phyloP scores from a whole-genome alignment of 2,113 vertebrate species.

The Coptodon bakossiorum region DNA sequence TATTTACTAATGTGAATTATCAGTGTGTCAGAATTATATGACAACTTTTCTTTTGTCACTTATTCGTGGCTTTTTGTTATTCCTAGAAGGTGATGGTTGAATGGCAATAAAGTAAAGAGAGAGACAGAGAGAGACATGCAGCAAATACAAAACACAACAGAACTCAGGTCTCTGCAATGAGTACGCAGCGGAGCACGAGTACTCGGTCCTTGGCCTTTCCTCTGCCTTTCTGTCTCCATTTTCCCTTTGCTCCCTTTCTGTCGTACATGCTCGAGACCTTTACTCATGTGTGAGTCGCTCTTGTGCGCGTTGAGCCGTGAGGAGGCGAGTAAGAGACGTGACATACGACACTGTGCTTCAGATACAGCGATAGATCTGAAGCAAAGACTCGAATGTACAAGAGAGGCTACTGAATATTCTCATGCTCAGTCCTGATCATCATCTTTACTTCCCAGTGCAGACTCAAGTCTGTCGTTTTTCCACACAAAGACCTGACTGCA shows the following conservation, averaged over 20 bases:
- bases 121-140: fast-evolving
- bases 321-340: no score
- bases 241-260: fast-evolving
- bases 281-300: no score
- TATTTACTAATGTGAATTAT: background rate
- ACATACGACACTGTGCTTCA: no score
- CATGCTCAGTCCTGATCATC: background rate
- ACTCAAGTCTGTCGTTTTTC: background rate
- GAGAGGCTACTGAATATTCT: background rate
- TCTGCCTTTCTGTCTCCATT: background rate
- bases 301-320: no score
- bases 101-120: background rate
- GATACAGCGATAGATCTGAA: no score
- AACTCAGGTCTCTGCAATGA: background rate
- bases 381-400: background rate
- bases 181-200: fast-evolving
- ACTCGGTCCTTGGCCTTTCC: background rate
- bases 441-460: background rate
- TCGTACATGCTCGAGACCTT: background rate
- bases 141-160: fast-evolving
- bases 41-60: background rate
- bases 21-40: background rate
- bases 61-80: background rate
- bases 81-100: background rate
- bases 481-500: background rate